Conservation (phyloP, 2,888 invertebrate genomes). For the Oxytorus armatus region DNA sequence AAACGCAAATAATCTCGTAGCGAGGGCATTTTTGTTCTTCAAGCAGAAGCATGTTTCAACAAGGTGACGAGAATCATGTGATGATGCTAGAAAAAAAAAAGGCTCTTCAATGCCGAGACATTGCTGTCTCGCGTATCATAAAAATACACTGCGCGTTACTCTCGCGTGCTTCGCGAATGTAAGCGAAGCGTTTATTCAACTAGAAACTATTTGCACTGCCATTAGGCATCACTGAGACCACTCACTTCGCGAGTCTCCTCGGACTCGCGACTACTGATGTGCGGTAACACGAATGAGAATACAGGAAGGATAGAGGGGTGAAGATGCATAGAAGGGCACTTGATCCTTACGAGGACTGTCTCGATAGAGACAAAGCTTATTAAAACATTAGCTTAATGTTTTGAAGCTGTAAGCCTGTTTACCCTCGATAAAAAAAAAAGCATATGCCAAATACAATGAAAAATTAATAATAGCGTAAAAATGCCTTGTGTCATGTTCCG, state of each 20-base stretch:
- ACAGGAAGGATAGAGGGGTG: too few species aligned
- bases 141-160: background rate
- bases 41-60: constrained; percentile 28
- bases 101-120: constrained; percentile 17
- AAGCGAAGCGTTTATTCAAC: constrained; percentile 74
- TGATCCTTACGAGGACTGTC: too few species aligned
- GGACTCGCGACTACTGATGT: too few species aligned
- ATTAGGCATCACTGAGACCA: constrained; percentile 76
- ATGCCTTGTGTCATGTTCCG: too few species aligned
- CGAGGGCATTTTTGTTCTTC: constrained; percentile 15
- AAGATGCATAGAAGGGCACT: too few species aligned
- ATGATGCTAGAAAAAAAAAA: constrained; percentile 36
- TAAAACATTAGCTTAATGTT: too few species aligned
- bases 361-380: too few species aligned
- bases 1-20: constrained; percentile 54
- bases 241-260: constrained; percentile 30
- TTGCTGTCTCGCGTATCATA: constrained; percentile 2
- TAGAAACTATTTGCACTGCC: constrained; percentile 79
- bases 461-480: too few species aligned
- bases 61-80: constrained; percentile 31
- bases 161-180: constrained; percentile 11
- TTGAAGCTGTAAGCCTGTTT: too few species aligned
- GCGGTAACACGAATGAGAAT: too few species aligned
- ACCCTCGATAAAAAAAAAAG: too few species aligned
- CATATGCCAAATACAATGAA: too few species aligned